Percentiles rank a stretch among this genome's conserved stretches.
Evolutionary conservation across 2,797 vertebrate species (phyloP).

Genomic region (Muscicapa striata): DNA sequence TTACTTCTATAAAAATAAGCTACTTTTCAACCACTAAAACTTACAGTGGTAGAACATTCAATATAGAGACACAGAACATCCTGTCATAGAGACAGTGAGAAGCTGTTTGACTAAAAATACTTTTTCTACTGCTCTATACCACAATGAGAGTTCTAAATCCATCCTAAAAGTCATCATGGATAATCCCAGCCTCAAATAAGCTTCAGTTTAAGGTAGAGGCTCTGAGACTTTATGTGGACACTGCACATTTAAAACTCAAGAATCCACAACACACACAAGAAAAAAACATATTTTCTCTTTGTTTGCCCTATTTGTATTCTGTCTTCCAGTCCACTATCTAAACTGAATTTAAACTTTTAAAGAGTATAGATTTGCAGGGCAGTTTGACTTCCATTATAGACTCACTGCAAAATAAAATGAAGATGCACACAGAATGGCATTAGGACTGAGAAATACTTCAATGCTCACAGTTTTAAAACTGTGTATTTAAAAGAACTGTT

Average conservation of each 20-base stretch:
- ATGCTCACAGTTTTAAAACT: neutral
- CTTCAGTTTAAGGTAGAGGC: neutral
- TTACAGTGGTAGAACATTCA: neutral
- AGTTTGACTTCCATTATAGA: neutral
- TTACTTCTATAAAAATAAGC: neutral
- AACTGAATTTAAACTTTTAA: neutral
- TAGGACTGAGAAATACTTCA: neutral
- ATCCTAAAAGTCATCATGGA: neutral
- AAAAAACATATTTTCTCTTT: neutral
- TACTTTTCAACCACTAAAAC: neutral
- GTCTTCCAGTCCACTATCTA: neutral
- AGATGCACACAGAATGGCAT: neutral
- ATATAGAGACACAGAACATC: neutral
- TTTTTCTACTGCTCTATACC: neutral
- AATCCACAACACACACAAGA: neutral
- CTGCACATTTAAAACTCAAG: neutral
- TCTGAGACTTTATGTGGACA: neutral
- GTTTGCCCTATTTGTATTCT: neutral
- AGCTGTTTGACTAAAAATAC: neutral
- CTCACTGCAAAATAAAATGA: neutral
- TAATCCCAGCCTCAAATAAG: neutral
- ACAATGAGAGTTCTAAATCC: neutral
- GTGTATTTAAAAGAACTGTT: neutral
- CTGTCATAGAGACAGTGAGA: neutral
- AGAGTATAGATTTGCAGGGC: neutral